These are phyloP conservation scores for Zoanthus sansibaricus DNA, from an alignment of 92 coral and sea anemone species.

Conservation along the genomic window DNA sequence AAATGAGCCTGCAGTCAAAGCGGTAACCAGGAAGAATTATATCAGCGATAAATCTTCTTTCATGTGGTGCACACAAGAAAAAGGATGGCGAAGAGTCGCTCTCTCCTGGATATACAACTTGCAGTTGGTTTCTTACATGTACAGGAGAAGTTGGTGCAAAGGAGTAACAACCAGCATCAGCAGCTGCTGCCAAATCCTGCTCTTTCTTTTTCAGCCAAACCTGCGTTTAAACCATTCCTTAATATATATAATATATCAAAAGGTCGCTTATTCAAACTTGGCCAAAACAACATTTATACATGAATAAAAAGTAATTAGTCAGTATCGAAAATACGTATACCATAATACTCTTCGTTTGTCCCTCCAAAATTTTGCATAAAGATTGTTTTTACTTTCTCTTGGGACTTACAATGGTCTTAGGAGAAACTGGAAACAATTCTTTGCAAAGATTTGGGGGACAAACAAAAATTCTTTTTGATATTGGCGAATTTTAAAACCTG, in stretches of 20 bases:
- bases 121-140: not conserved
- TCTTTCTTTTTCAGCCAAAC: constrained; percentile 20
- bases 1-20: constrained; percentile 40
- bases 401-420: no score
- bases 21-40: constrained; percentile 43
- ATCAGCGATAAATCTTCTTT: constrained; percentile 4
- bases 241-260: not conserved
- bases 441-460: no score
- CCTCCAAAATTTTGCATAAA: no score
- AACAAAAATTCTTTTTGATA: no score
- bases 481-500: no score
- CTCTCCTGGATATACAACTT: constrained; percentile 7
- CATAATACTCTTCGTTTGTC: no score
- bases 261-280: no score
- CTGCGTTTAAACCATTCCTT: not conserved
- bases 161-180: not conserved
- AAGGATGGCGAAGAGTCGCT: not conserved
- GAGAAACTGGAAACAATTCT: no score
- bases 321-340: no score
- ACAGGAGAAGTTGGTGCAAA: constrained; percentile 19
- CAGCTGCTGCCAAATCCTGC: not conserved
- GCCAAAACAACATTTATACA: no score
- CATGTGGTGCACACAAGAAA: constrained; percentile 3
- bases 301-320: no score
- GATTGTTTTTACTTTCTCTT: no score